Percentiles rank a stretch among this genome's conserved stretches.
phyloP scores from a whole-genome alignment of 2,113 vertebrate genomes.

The Myiozetetes cayanensis region DNA sequence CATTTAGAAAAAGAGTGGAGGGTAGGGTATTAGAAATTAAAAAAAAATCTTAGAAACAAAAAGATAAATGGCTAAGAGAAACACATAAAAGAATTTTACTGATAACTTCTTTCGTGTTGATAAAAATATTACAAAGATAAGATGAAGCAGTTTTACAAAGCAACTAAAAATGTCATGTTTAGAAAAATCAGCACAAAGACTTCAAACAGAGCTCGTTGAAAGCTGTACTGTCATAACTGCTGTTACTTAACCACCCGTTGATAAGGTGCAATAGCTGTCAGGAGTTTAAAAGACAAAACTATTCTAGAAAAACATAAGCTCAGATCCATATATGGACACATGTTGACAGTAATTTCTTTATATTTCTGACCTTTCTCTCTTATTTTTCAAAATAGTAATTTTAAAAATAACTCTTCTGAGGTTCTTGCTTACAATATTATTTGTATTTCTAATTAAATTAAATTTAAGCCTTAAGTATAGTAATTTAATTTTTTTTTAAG shows the following conservation, averaged over 20 bases:
- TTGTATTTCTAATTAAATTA: neutral
- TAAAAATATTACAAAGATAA: neutral
- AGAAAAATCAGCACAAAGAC: neutral
- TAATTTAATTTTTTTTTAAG: neutral
- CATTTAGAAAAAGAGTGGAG: neutral
- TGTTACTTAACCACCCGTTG: neutral
- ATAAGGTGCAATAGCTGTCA: neutral
- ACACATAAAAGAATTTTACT: neutral
- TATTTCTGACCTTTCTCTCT: neutral
- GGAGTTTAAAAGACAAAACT: neutral
- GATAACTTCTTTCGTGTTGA: neutral
- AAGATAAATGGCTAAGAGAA: neutral
- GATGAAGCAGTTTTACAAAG: neutral
- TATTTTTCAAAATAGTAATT: neutral
- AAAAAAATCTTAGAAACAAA: neutral
- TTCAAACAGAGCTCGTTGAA: neutral
- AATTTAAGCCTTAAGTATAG: neutral
- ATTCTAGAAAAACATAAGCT: neutral
- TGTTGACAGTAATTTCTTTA: neutral
- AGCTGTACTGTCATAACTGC: neutral
- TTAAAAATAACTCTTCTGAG: neutral
- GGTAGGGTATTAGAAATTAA: neutral
- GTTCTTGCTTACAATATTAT: neutral
- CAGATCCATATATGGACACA: neutral
- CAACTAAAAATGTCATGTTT: neutral